These are phyloP conservation scores for Dufourea novaeangliae DNA, from an alignment of 1,140 invertebrate genomes.

Conservation along the genomic window DNA sequence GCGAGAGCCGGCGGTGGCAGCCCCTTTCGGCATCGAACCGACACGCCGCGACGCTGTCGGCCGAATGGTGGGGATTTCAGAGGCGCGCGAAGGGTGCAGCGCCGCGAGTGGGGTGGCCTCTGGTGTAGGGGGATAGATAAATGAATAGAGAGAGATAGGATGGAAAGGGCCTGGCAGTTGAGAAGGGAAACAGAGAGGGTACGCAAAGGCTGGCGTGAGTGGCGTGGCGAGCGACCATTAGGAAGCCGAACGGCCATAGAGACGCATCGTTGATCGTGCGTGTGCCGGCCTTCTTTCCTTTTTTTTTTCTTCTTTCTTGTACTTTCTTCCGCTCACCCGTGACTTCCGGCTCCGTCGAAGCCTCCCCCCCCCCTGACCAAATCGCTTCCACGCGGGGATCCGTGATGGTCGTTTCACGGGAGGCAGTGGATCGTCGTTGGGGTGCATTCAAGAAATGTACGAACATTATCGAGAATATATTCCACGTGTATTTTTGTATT, in stretches of 20 bases:
- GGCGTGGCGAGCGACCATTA: slow-evolving; percentile 75
- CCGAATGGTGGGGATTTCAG: slow-evolving; percentile 26
- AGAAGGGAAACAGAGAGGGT: slow-evolving; percentile 51
- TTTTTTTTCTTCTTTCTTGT: slow-evolving; percentile 2
- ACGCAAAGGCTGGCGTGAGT: slow-evolving; percentile 67
- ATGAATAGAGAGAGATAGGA: slow-evolving; percentile 58
- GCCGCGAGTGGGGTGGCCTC: slow-evolving; percentile 46
- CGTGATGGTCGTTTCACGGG: slow-evolving; percentile 60
- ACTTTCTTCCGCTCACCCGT: not conserved
- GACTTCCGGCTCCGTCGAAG: slow-evolving; percentile 32
- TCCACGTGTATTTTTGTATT: too few species aligned
- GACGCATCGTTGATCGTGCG: slow-evolving; percentile 67
- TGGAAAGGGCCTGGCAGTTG: slow-evolving; percentile 40
- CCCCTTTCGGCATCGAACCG: slow-evolving; percentile 32
- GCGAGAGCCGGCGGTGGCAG: slow-evolving; percentile 18
- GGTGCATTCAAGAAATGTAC: slow-evolving; percentile 36
- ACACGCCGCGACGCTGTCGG: slow-evolving; percentile 31
- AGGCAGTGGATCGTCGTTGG: slow-evolving; percentile 11
- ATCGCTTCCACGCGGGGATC: slow-evolving; percentile 11
- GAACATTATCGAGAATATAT: not conserved
- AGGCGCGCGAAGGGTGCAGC: slow-evolving; percentile 52
- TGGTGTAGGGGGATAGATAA: slow-evolving; percentile 34
- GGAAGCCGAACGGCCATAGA: slow-evolving; percentile 71
- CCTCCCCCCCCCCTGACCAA: too few species aligned
- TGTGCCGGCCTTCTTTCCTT: slow-evolving; percentile 3